Base-by-base conservation (phyloP, 2,888 invertebrate genomes). In the Chirona hameri region DNA sequence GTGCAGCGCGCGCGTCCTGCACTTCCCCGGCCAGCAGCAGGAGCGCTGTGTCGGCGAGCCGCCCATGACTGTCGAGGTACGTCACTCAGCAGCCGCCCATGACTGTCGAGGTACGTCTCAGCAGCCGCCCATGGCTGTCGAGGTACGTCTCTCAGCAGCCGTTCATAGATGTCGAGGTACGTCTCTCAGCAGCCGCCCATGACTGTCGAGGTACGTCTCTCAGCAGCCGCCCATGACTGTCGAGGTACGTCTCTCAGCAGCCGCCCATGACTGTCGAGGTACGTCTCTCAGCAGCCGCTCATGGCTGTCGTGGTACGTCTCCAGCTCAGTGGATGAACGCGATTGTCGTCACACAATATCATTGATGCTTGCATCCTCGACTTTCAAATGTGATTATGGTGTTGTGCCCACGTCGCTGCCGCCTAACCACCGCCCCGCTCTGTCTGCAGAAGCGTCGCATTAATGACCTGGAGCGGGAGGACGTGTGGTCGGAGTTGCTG, bases 401-500 rank as follows among this genome's bases (percentile, higher is more conserved):
- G 7, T 39, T 5, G 2, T 39, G 2, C 7, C 39, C 39, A 39
- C 7, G n/a, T n/a, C 60, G 9, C 60, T 60, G 12, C 5, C 60
- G 3, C 60, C n/a, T 0, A n/a, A 9, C 60, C 7, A 5, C 7
- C n/a, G 2, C n/a, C 60, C n/a, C 12, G 1, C 27, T 29, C 69
- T 9, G 10, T 31, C 14, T 18, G 29, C 39, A 76, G 76, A 39
- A 39, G 76, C 21, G 24, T 2, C 76, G 76, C 46, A 76, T 76
- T 46, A 76, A 76, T 46, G 76, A 76, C 76, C 76, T 76, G 76
- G 76, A 76, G 46, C 76, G 76, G 24, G 24, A 46, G 76, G 76
- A 76, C 76, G 76, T 76, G 12, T 76, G 76, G 76, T 76, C 76
- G 46, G 46, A 76, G 46, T 46, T 76, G 76, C 76, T 76, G 24